Conservation (phyloP, 64 coral and sea anemone genomes). For the Platygyra sinensis region DNA sequence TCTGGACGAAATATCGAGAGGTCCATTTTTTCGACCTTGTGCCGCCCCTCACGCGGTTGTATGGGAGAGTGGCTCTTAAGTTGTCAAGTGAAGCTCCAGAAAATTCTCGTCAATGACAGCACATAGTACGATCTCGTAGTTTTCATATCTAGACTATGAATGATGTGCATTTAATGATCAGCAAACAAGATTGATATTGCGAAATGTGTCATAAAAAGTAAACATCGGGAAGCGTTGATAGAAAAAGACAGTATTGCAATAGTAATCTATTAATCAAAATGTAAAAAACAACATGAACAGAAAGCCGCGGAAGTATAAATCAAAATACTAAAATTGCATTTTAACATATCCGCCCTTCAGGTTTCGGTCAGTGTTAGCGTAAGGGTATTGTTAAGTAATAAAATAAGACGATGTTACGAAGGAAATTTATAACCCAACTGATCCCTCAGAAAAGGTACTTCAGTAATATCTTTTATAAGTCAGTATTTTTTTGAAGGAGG, state of each 20-base stretch:
- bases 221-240: background rate
- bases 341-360: background rate
- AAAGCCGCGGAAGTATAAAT: background rate
- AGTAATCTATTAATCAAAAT: background rate
- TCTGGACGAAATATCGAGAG: slow-evolving; percentile 22
- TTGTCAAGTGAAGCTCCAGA: slow-evolving; percentile 7
- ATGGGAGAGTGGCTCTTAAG: background rate
- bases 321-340: background rate
- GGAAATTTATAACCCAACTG: background rate
- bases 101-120: background rate
- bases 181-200: slow-evolving; percentile 9
- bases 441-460: no score
- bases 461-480: no score
- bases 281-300: background rate
- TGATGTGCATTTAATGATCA: background rate
- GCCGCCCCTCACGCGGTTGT: no score
- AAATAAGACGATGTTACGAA: background rate
- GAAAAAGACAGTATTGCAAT: background rate
- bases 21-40: no score
- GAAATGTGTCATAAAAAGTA: background rate
- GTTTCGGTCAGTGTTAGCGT: background rate
- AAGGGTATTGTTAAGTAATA: background rate
- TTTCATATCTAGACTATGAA: background rate
- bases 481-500: no score
- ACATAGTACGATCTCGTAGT: background rate